These are phyloP conservation scores for Scaptomyza pallida DNA, from an alignment of 1,140 invertebrate genomes.

Conservation along the genomic window DNA sequence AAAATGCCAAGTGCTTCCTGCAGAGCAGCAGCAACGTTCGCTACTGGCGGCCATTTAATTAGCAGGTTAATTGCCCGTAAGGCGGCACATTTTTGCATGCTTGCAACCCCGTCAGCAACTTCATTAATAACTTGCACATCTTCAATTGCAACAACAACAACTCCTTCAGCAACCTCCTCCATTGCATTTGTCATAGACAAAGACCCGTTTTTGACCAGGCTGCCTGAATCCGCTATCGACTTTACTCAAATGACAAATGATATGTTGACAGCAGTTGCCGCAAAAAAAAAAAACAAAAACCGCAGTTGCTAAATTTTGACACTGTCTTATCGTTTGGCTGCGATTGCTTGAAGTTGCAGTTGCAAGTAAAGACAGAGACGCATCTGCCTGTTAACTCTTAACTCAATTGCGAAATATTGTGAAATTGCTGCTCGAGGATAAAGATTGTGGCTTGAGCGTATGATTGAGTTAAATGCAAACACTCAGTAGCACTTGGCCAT, in stretches of 20 bases:
- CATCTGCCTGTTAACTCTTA: constrained; percentile 34
- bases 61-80: constrained; percentile 74
- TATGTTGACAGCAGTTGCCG: constrained; percentile 71
- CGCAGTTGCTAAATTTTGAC: constrained; percentile 77
- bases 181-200: constrained; percentile 71
- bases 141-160: constrained; percentile 7
- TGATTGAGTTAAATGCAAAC: neutral
- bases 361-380: constrained; percentile 3
- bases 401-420: constrained; percentile 47
- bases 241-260: constrained; percentile 69
- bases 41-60: constrained; percentile 72
- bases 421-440: constrained; percentile 42
- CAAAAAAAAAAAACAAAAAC: too few relatives aligned
- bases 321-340: constrained; percentile 65
- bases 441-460: neutral
- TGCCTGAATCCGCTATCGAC: constrained; percentile 45
- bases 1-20: constrained; percentile 68
- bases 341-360: constrained; percentile 22
- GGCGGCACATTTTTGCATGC: constrained; percentile 49
- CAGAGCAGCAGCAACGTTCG: constrained; percentile 46
- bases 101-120: constrained; percentile 58
- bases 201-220: constrained; percentile 31
- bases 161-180: neutral
- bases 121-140: constrained; percentile 66
- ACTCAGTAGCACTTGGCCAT: constrained; percentile 36